phyloP scores from a whole-genome alignment of 1,140 invertebrate genomes.

The Aradophagus sp. region DNA sequence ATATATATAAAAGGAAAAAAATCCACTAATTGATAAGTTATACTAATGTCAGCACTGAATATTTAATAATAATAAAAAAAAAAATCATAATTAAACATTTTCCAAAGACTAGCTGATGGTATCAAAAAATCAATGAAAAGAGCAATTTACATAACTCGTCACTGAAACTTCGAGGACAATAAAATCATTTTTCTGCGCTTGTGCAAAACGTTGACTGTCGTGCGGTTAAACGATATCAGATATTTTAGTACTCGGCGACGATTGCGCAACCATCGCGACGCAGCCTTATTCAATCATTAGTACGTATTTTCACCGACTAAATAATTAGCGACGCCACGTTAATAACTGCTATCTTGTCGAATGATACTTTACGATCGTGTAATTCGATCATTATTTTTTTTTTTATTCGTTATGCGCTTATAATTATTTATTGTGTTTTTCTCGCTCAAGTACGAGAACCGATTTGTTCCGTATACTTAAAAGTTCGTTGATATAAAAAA shows the following conservation, averaged over 20 bases:
- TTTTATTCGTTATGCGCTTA: slow-evolving; percentile 1
- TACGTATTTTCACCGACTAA: slow-evolving; percentile 48
- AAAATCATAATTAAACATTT: too few relatives aligned
- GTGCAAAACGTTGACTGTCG: slow-evolving; percentile 43
- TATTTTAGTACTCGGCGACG: slow-evolving; percentile 28
- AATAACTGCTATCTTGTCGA: slow-evolving; percentile 19
- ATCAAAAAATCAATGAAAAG: slow-evolving; percentile 30
- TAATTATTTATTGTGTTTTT: too few relatives aligned
- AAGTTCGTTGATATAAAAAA: too few relatives aligned
- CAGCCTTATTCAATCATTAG: slow-evolving; percentile 51
- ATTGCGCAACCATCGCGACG: slow-evolving; percentile 44
- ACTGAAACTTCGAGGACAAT: slow-evolving; percentile 38
- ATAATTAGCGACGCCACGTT: slow-evolving; percentile 34
- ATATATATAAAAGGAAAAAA: too few relatives aligned
- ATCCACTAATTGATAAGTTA: too few relatives aligned
- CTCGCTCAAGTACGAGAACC: too few relatives aligned
- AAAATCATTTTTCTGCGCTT: slow-evolving; percentile 41
- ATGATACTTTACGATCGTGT: slow-evolving; percentile 1
- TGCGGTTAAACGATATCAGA: slow-evolving; percentile 47
- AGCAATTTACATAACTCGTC: slow-evolving; percentile 32
- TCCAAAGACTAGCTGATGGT: slow-evolving; percentile 1
- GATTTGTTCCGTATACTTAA: too few relatives aligned
- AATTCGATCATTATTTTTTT: slow-evolving; percentile 17
- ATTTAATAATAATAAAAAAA: too few relatives aligned
- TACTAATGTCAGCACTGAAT: too few relatives aligned